Conservation (phyloP, 2,797 vertebrate genomes). For the Pseudochromis fuscus region DNA sequence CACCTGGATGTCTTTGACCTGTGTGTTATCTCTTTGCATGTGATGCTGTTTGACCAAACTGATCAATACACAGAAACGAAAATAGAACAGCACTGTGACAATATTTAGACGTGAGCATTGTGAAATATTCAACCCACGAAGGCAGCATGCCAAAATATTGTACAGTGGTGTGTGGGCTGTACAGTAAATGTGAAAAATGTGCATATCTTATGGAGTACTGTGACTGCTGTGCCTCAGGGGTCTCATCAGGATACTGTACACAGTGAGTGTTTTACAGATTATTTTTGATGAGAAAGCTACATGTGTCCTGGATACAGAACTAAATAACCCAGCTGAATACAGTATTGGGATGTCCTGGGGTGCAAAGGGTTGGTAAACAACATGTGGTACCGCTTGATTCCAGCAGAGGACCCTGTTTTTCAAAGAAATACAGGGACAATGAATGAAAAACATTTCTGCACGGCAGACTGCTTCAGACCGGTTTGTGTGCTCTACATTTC, state of each 20-base stretch:
- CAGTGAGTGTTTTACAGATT: slow-evolving; percentile 14
- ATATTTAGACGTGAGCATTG: slow-evolving; percentile 34
- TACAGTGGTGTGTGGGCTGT: background rate
- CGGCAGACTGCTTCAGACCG: slow-evolving; percentile 81
- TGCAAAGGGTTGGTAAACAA: slow-evolving; percentile 81
- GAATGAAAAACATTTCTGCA: slow-evolving; percentile 43
- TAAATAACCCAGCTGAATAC: slow-evolving; percentile 26
- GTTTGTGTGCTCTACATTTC: slow-evolving; percentile 74
- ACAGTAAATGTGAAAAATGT: background rate
- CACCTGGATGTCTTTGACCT: slow-evolving; percentile 40
- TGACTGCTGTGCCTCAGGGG: background rate
- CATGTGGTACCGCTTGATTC: slow-evolving; percentile 64
- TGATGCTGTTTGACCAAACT: slow-evolving; percentile 43
- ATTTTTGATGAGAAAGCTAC: slow-evolving; percentile 22
- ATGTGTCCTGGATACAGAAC: slow-evolving; percentile 28
- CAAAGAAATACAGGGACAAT: slow-evolving; percentile 51
- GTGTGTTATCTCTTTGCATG: slow-evolving; percentile 34
- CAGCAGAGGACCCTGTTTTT: slow-evolving; percentile 79
- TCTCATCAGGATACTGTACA: background rate
- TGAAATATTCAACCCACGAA: slow-evolving; percentile 37
- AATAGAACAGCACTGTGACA: slow-evolving; percentile 61
- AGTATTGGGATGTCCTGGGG: slow-evolving; percentile 45
- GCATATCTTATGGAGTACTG: background rate
- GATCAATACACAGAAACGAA: slow-evolving; percentile 64
- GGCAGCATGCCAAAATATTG: slow-evolving; percentile 30